Evolutionary conservation across 2,113 vertebrate genomes (phyloP).

Genomic region (Oncorhynchus nerka): DNA sequence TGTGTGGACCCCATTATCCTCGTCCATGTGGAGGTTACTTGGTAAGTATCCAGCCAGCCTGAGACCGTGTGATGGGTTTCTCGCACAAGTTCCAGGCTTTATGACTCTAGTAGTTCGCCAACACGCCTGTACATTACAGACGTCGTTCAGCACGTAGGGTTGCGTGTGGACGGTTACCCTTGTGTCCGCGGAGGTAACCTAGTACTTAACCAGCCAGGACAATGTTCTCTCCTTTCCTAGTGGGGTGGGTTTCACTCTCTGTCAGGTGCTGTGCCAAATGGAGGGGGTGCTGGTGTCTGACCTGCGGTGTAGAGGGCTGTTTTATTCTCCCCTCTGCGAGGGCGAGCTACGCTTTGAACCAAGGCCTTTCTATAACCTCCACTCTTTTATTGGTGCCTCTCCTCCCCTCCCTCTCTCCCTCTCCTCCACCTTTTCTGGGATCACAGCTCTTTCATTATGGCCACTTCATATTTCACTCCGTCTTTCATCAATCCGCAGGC

Average conservation of each 20-base stretch:
- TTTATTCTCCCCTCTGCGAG: not conserved
- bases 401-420: not conserved
- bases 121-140: not conserved
- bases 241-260: not conserved
- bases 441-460: constrained; percentile 1
- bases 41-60: no score
- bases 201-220: not conserved
- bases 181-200: not conserved
- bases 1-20: no score
- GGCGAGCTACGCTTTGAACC: not conserved
- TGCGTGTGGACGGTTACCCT: not conserved
- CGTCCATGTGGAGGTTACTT: no score
- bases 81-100: not conserved
- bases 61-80: no score
- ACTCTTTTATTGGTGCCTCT: not conserved
- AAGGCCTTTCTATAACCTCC: not conserved
- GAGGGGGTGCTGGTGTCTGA: not conserved
- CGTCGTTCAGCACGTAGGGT: not conserved
- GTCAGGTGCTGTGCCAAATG: not conserved
- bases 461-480: constrained; percentile 1
- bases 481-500: not conserved
- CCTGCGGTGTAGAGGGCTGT: not conserved
- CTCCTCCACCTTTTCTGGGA: not conserved
- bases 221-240: not conserved
- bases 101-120: not conserved